phyloP scores from a whole-genome alignment of 2,888 invertebrate species.

The Ganaspis brasiliensis region DNA sequence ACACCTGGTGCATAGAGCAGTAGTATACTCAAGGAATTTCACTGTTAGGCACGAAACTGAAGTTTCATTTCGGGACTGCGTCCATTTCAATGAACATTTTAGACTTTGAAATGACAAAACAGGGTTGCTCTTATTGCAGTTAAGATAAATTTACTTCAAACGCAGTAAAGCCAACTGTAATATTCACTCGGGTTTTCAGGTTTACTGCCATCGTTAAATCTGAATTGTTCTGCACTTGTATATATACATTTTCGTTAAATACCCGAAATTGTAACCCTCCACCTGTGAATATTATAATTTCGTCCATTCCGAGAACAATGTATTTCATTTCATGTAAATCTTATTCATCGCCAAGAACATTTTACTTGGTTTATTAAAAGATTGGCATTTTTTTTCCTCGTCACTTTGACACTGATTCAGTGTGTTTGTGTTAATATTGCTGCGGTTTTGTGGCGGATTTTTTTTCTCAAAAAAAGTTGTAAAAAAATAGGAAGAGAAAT shows the following conservation, averaged over 20 bases:
- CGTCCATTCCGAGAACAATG: not conserved
- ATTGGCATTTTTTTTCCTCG: not conserved
- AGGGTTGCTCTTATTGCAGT: constrained; percentile 20
- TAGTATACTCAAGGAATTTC: constrained; percentile 66
- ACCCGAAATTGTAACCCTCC: constrained; percentile 12
- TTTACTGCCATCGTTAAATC: constrained; percentile 37
- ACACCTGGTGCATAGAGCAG: constrained; percentile 72
- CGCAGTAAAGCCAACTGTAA: constrained; percentile 7
- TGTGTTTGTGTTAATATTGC: no score
- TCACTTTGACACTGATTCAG: no score
- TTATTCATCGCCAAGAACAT: not conserved
- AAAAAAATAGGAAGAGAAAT: no score
- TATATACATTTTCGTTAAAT: constrained; percentile 1
- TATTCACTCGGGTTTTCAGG: constrained; percentile 11
- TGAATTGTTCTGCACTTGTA: constrained; percentile 22
- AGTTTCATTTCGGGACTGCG: constrained; percentile 57
- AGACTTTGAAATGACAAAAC: constrained; percentile 37
- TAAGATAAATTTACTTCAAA: constrained; percentile 40
- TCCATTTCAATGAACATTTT: constrained; percentile 49
- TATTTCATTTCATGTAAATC: constrained; percentile 27
- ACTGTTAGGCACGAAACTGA: constrained; percentile 56
- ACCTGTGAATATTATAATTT: constrained; percentile 23
- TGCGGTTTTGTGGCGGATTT: no score
- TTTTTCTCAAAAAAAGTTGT: no score
- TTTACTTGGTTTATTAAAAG: not conserved